phyloP scores from a whole-genome alignment of 2,113 vertebrate genomes.

The Geococcyx californianus region DNA sequence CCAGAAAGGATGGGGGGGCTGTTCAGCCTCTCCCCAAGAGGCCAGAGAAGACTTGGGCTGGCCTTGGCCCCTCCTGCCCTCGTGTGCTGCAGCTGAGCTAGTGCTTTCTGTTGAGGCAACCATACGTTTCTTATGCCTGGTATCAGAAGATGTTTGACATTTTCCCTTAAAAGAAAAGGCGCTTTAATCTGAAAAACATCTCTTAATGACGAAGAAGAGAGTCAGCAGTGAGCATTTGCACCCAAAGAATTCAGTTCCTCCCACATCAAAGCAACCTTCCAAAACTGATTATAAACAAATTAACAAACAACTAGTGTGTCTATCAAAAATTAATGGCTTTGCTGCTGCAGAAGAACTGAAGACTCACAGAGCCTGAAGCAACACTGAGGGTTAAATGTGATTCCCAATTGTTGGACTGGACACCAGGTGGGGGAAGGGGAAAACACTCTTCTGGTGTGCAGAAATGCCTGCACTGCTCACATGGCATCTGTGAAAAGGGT shows the following conservation, averaged over 20 bases:
- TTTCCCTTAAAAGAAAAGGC: constrained; percentile 33
- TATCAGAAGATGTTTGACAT: not conserved
- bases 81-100: not conserved
- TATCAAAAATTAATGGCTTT: constrained; percentile 40
- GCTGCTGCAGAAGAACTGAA: not conserved
- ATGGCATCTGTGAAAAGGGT: not conserved
- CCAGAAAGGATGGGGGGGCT: not conserved
- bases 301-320: constrained; percentile 6
- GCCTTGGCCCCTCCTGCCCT: not conserved
- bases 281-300: constrained; percentile 53
- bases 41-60: not conserved
- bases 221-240: not conserved
- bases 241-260: constrained; percentile 44
- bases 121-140: not conserved
- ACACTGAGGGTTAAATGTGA: not conserved
- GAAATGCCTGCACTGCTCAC: not conserved
- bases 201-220: constrained; percentile 38
- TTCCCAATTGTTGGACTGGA: not conserved
- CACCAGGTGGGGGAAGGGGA: not conserved
- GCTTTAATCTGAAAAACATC: constrained; percentile 12
- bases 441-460: not conserved
- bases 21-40: not conserved
- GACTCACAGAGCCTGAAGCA: not conserved
- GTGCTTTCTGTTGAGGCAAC: not conserved
- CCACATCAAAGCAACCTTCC: constrained; percentile 32